These are phyloP conservation scores for Meloe dianella DNA, from an alignment of 2,888 invertebrate species.

Conservation along the genomic window DNA sequence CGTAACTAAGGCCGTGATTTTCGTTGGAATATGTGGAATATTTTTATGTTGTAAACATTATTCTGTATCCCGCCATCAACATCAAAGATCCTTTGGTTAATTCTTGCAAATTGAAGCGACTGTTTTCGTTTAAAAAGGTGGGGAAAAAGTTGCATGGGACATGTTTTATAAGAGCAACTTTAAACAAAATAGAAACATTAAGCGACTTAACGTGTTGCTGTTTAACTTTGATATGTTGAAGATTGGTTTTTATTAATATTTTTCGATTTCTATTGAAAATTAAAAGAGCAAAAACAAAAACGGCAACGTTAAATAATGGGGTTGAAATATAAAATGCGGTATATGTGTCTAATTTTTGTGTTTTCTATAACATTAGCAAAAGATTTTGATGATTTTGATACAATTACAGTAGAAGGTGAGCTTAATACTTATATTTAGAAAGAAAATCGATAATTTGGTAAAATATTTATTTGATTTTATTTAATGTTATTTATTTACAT, in stretches of 20 bases:
- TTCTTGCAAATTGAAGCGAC: slow-evolving; percentile 40
- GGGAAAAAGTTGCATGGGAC: slow-evolving; percentile 42
- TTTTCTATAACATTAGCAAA: slow-evolving; percentile 33
- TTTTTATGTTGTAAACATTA: neutral
- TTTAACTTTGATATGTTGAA: slow-evolving; percentile 26
- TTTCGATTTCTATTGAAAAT: neutral
- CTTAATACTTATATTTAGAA: neutral
- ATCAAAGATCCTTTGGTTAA: slow-evolving; percentile 36
- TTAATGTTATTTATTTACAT: slow-evolving; percentile 15
- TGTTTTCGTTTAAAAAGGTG: slow-evolving; percentile 33
- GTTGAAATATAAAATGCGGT: slow-evolving; percentile 42
- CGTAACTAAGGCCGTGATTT: neutral
- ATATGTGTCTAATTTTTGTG: slow-evolving; percentile 42
- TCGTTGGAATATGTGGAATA: neutral
- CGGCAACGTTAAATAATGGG: slow-evolving; percentile 39
- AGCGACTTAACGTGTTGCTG: slow-evolving; percentile 42
- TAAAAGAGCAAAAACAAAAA: slow-evolving; percentile 12
- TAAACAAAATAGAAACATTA: slow-evolving; percentile 53
- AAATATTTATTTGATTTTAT: slow-evolving; percentile 24
- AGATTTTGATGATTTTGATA: slow-evolving; percentile 38
- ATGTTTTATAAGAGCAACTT: slow-evolving; percentile 55
- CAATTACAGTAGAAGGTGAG: slow-evolving; percentile 49
- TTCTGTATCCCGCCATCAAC: neutral
- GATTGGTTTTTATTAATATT: too few species aligned
- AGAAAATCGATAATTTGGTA: slow-evolving; percentile 28